These are phyloP conservation scores for Drosophila prostipennis DNA, from an alignment of 2,888 invertebrate species.

Conservation along the genomic window DNA sequence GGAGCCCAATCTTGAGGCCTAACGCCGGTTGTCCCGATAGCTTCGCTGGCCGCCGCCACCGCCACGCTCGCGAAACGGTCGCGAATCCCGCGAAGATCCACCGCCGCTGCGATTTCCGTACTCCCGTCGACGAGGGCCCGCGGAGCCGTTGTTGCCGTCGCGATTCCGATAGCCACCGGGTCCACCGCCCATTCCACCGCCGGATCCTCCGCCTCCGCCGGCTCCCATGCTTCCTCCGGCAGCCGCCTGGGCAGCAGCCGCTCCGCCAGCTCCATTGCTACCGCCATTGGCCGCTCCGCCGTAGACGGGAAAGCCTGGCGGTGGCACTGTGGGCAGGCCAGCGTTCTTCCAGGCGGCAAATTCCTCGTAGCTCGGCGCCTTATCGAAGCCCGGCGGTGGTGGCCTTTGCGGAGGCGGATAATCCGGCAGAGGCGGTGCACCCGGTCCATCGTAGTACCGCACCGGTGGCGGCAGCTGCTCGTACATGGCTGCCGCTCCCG, in stretches of 20 bases:
- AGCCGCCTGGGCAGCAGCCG: conserved; percentile 45
- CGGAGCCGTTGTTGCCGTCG: conserved; percentile 79
- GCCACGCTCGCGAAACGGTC: conserved; percentile 84
- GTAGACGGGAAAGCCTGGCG: conserved; percentile 78
- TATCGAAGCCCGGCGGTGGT: conserved; percentile 87
- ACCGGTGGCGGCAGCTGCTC: conserved; percentile 90
- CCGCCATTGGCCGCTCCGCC: conserved; percentile 58
- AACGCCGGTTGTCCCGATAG: conserved; percentile 70
- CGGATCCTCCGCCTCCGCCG: conserved; percentile 49
- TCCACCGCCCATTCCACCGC: conserved; percentile 55
- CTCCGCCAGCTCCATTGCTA: conserved; percentile 60
- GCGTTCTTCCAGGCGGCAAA: conserved; percentile 82
- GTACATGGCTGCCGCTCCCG: conserved; percentile 84
- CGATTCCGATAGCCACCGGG: conserved; percentile 79
- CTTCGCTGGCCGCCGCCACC: conserved; percentile 66
- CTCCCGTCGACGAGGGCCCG: conserved; percentile 80
- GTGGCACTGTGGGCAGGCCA: conserved; percentile 80
- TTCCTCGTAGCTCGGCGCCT: conserved; percentile 91
- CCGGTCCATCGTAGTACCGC: conserved; percentile 90
- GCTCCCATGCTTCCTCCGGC: conserved; percentile 39
- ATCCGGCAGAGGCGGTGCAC: conserved; percentile 88
- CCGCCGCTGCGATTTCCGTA: conserved; percentile 72
- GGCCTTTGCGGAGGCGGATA: conserved; percentile 87
- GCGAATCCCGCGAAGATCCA: conserved; percentile 82
- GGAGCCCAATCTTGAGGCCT: conserved; percentile 21